Evolutionary conservation across 2,888 invertebrate species (phyloP).

Genomic region (Thereva unica): DNA sequence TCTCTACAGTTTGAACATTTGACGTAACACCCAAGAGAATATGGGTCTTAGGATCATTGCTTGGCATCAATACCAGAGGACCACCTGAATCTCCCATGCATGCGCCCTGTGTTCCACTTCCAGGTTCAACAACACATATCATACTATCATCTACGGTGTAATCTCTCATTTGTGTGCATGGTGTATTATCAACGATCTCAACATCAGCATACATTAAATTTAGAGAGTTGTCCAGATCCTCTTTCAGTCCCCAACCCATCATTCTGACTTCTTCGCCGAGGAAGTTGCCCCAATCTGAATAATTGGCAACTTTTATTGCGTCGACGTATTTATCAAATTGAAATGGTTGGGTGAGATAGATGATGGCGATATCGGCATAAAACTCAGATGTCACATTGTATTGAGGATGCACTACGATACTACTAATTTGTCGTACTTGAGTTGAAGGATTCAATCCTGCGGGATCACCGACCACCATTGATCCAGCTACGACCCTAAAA

Average conservation of each 20-base stretch:
- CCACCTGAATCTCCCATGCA: constrained; percentile 3
- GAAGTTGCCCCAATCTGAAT: neutral
- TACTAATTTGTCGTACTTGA: neutral
- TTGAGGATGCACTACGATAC: neutral
- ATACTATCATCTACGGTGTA: neutral
- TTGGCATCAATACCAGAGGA: neutral
- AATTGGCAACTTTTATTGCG: neutral
- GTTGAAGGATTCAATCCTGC: too few species aligned
- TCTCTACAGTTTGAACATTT: neutral
- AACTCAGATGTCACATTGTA: neutral
- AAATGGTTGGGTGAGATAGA: neutral
- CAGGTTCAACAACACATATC: neutral
- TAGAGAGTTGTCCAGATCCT: too few species aligned
- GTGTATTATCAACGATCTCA: neutral
- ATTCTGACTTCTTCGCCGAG: neutral
- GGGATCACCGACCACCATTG: neutral
- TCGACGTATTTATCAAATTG: neutral
- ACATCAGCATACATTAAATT: neutral
- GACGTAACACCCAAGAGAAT: neutral
- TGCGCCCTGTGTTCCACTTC: too few species aligned
- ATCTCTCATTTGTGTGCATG: neutral
- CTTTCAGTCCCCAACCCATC: neutral
- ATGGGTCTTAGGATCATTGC: neutral
- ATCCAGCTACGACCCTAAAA: neutral
- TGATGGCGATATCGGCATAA: neutral